Percentiles rank a stretch among this genome's conserved stretches.
Conservation (phyloP, 2,797 vertebrate species). For the Enteromius trimaculatus region DNA sequence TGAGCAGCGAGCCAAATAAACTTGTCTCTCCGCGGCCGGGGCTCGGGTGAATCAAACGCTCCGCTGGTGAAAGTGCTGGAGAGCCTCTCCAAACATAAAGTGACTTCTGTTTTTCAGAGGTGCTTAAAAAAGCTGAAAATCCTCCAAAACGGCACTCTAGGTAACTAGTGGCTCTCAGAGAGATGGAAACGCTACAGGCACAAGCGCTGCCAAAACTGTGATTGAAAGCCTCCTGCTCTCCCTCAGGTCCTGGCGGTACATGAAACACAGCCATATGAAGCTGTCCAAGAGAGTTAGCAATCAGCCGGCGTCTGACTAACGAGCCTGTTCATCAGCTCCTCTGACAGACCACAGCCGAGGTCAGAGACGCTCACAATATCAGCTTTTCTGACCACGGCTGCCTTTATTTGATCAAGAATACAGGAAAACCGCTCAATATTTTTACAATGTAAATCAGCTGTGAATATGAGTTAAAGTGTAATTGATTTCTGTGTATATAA, state of each 20-base stretch:
- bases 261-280: conserved; percentile 44
- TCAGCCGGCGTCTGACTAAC: conserved; percentile 44
- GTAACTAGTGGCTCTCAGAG: conserved; percentile 41
- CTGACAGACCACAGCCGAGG: background rate
- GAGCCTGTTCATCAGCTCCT: conserved; percentile 51
- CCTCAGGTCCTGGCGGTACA: conserved; percentile 46
- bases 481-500: background rate
- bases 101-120: conserved; percentile 22
- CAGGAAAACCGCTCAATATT: background rate
- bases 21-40: background rate
- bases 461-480: background rate
- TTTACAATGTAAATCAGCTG: rapidly evolving
- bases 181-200: background rate
- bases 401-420: background rate
- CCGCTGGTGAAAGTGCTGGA: background rate
- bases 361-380: background rate
- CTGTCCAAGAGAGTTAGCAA: conserved; percentile 38
- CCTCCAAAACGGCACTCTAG: conserved; percentile 32
- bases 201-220: conserved; percentile 33
- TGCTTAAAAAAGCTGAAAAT: conserved; percentile 32
- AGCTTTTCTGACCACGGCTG: background rate
- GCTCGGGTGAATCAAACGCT: background rate
- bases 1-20: background rate
- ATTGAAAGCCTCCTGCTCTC: conserved; percentile 43
- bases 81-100: conserved; percentile 30